Evolutionary conservation across 1,140 invertebrate species (phyloP).

Genomic region (Thaumatotibia leucotreta): DNA sequence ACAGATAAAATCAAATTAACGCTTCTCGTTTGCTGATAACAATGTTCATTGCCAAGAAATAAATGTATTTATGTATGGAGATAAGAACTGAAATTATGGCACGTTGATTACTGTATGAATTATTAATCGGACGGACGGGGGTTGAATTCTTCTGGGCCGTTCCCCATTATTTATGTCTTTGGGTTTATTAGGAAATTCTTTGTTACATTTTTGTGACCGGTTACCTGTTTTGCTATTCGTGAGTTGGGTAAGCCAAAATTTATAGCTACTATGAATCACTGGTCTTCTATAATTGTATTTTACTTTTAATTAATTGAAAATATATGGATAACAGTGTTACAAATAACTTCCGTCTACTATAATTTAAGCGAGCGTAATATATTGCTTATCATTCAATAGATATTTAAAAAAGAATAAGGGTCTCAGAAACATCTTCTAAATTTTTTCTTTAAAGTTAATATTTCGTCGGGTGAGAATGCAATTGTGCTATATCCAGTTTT

Average conservation of each 20-base stretch:
- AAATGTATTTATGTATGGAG: not conserved
- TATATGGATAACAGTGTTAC: no score
- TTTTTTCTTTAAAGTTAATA: no score
- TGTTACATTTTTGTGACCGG: not conserved
- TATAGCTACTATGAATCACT: not conserved
- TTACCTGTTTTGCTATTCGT: slow-evolving; percentile 10
- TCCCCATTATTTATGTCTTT: not conserved
- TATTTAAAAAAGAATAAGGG: no score
- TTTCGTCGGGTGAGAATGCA: no score
- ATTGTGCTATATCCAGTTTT: no score
- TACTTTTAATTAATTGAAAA: no score
- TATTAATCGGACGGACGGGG: not conserved
- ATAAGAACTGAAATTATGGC: not conserved
- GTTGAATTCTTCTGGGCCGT: not conserved
- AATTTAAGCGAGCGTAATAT: no score
- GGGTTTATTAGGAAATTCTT: slow-evolving; percentile 10
- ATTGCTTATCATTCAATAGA: no score
- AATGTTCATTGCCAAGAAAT: not conserved
- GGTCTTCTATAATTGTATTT: not conserved
- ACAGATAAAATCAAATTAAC: not conserved
- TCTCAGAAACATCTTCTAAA: no score
- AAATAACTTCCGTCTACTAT: no score
- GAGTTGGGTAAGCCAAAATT: not conserved
- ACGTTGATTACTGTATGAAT: slow-evolving; percentile 9
- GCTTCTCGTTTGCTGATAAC: not conserved